These are phyloP conservation scores for Phataginus tetradactyla DNA, from an alignment of 2,797 vertebrate species.

Conservation along the genomic window DNA sequence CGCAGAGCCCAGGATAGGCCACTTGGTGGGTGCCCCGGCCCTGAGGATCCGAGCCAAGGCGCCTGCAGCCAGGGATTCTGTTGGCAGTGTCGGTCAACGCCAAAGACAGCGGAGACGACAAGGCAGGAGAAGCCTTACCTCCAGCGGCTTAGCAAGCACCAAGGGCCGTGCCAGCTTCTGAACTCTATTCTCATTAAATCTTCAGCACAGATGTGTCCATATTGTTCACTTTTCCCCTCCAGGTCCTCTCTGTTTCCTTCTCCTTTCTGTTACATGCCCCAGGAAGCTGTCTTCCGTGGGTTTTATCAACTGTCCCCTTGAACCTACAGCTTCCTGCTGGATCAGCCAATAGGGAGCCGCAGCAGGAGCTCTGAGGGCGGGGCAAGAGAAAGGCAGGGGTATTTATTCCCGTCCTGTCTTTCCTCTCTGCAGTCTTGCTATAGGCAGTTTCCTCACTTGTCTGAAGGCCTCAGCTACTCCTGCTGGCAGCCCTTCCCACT, in stretches of 20 bases:
- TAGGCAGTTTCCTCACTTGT: too few relatives aligned
- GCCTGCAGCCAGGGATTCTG: neutral
- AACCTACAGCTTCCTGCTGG: too few relatives aligned
- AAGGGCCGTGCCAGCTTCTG: neutral
- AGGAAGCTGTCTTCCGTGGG: neutral
- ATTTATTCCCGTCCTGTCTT: neutral
- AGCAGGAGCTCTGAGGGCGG: neutral
- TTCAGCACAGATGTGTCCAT: neutral
- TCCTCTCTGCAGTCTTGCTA: neutral
- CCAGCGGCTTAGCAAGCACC: fast-evolving
- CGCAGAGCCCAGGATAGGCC: neutral
- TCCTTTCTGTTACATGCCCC: too few relatives aligned
- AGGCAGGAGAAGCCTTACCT: fast-evolving
- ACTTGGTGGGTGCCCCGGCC: neutral
- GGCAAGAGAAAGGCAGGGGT: neutral
- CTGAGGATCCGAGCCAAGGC: neutral
- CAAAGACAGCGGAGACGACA: neutral
- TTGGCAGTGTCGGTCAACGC: neutral
- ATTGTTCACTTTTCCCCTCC: fast-evolving
- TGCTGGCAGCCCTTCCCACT: too few relatives aligned
- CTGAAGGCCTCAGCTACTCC: neutral
- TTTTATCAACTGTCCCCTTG: neutral
- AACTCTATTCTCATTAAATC: fast-evolving
- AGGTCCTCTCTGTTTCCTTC: neutral
- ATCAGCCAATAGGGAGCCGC: neutral